Base-by-base conservation (phyloP, 2,888 invertebrate species). In the Drosophila barbarae region DNA sequence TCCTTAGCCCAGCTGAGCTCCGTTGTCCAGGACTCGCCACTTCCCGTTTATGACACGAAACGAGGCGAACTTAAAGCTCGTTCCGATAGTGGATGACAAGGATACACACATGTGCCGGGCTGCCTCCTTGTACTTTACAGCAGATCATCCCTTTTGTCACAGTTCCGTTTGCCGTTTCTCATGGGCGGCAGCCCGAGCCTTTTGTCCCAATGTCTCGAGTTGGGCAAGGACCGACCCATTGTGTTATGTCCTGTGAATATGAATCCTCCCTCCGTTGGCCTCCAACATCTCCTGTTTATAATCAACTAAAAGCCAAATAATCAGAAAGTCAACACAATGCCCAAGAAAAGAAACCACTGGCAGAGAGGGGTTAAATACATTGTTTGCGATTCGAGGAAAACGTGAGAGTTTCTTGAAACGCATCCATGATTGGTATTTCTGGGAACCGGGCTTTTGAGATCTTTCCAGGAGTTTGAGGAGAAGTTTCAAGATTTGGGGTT, bases 251-350 rank as follows among this genome's bases (percentile, higher is more conserved):
- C 61, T 42, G 44, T 49, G 61, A 59, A 63, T 59, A 63, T 59
- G 61, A 63, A 59, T 44, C 21, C 41, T 12, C 8, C 46, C 55
- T n/a, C 30, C 36, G n/a, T 30, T 38, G 23, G 21, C 32, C 28
- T 52, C 36, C 39, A 21, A 47, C 46, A 38, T 52, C 68, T 59
- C 60, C 63, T 68, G 63, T 66, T 75, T 74, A 81, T 80, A 81
- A 81, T 81, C 79, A 80, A 79, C 79, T 77, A 81, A 80, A 79
- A 80, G 82, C 76, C 77, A 82, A 79, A 79, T 81, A 79, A 78
- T 77, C 78, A 78, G 54, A 78, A 74, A 77, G 81, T 71, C 77
- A 76, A 67, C 77, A 81, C 69, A 81, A 78, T 71, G 49, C 69
- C n/a, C 21, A 26, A 26, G 46, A 44, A 38, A 49, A 66, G 51